Base-by-base conservation (phyloP, 2,797 vertebrate genomes). In the Ciconia nigra region DNA sequence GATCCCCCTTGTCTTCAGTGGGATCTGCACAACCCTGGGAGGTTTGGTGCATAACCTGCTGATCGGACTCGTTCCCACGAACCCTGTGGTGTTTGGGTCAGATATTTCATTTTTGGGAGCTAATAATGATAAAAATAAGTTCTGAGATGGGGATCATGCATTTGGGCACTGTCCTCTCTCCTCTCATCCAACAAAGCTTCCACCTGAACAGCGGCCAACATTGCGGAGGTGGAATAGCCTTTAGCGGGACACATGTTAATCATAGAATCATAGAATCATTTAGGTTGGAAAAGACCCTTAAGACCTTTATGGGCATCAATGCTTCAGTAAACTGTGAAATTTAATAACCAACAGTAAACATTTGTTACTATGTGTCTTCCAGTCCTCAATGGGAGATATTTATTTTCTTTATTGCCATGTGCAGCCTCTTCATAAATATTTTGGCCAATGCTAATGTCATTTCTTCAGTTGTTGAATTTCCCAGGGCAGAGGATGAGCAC, bases 21-120 rank as follows among this genome's bases (percentile, higher is more conserved):
- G 35, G 61, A 10, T 73, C 39, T 24, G 46, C 41, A 20, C 46
- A 41, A 47, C 41, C 12, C 61, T 61, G 22, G 26, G 18, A 49
- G 16, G 33, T 29, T 62, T 44, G 37, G 15, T 28, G 24, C 14
- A 2, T 33, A 24, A 73, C 22, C 46, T 1, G 0, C n/a, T 22
- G 3, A n/a, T 18, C 5, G 8, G 61, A 18, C 19, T 49, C 2
- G 0, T 44, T 86, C 37, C 22, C 12, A 2, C 8, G 24, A 22
- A 15, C 5, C 16, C 16, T 0, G 6, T 21, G 37, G 24, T 31
- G 4, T 52, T 58, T 35, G 33, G 39, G 17, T 35, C n/a, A 28
- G 41, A 9, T 28, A 28, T 18, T 18, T 31, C 42, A 37, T 63
- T 58, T 82, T 57, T 0, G 1, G 39, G 51, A 49, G 35, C 7